These are phyloP conservation scores for Sinopyrophorus schimmeli DNA, from an alignment of 2,888 invertebrate species.

Conservation along the genomic window DNA sequence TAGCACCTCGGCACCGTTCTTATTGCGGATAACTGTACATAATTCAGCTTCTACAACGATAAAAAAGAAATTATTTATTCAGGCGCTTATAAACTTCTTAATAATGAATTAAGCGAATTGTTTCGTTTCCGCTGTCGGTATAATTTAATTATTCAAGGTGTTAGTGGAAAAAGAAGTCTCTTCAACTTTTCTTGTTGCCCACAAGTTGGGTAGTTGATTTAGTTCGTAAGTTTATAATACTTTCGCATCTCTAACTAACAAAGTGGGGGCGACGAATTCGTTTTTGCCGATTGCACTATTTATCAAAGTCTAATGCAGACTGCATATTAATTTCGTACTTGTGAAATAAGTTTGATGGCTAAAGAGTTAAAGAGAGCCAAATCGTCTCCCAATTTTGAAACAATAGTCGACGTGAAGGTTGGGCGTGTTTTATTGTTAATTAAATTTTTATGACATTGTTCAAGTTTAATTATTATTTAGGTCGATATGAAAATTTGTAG, in stretches of 20 bases:
- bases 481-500: too few relatives aligned
- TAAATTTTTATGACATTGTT: too few relatives aligned
- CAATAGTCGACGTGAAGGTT: too few relatives aligned
- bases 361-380: constrained; percentile 5
- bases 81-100: constrained; percentile 17
- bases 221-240: neutral
- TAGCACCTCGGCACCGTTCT: too few relatives aligned
- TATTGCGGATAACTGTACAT: too few relatives aligned
- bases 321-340: constrained; percentile 7
- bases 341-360: constrained; percentile 10
- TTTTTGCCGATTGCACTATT: constrained; percentile 16
- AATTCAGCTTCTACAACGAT: too few relatives aligned
- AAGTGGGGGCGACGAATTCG: constrained; percentile 8
- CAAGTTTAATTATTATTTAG: too few relatives aligned
- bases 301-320: constrained; percentile 14
- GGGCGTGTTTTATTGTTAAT: too few relatives aligned
- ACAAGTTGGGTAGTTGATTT: constrained; percentile 1
- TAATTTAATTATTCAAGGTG: constrained; percentile 19
- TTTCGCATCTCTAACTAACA: constrained; percentile 10
- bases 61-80: constrained; percentile 23
- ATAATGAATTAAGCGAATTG: constrained; percentile 17
- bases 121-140: constrained; percentile 10
- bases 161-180: constrained; percentile 12
- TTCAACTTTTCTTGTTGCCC: constrained; percentile 14
- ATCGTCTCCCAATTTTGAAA: too few relatives aligned